A percentile compares a stretch with the other conserved stretches of the same genome.
Evolutionary conservation across 1,140 invertebrate species (phyloP).

Genomic region (Chrysopa pallens): DNA sequence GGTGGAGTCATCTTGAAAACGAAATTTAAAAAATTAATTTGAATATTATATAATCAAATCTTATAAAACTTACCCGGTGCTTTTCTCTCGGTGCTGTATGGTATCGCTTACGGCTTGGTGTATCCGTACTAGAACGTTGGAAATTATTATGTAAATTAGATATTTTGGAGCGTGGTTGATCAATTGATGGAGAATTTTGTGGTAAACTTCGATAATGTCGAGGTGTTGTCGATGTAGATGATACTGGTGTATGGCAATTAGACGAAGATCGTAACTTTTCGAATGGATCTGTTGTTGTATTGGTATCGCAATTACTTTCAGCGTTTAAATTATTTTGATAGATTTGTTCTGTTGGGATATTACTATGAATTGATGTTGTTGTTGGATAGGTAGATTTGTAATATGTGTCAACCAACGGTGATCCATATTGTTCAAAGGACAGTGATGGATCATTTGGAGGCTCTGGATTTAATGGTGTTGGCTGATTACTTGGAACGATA

Average conservation of each 20-base stretch:
- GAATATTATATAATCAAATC: neutral
- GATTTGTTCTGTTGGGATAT: conserved; percentile 10
- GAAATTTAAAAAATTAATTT: neutral
- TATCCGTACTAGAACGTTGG: conserved; percentile 17
- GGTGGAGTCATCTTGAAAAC: conserved; percentile 31
- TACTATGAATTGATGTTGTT: conserved; percentile 20
- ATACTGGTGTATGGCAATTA: conserved; percentile 5
- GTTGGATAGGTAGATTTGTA: conserved; percentile 26
- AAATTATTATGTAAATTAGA: conserved; percentile 18
- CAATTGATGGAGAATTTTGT: conserved; percentile 16
- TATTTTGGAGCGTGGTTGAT: conserved; percentile 15
- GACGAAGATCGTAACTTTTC: conserved; percentile 7
- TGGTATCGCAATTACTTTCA: neutral
- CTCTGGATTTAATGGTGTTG: conserved; percentile 24
- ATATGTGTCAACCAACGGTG: conserved; percentile 27
- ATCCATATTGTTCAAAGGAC: conserved; percentile 32
- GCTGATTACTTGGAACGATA: conserved; percentile 20
- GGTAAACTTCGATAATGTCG: conserved; percentile 14
- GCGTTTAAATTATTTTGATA: neutral
- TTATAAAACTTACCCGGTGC: conserved; percentile 25
- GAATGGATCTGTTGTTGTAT: neutral
- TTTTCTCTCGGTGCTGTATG: conserved; percentile 39
- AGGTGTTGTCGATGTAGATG: conserved; percentile 3
- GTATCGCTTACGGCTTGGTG: conserved; percentile 29
- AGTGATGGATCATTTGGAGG: conserved; percentile 21